phyloP scores from a whole-genome alignment of 2,797 vertebrate species.

The Balearica regulorum region DNA sequence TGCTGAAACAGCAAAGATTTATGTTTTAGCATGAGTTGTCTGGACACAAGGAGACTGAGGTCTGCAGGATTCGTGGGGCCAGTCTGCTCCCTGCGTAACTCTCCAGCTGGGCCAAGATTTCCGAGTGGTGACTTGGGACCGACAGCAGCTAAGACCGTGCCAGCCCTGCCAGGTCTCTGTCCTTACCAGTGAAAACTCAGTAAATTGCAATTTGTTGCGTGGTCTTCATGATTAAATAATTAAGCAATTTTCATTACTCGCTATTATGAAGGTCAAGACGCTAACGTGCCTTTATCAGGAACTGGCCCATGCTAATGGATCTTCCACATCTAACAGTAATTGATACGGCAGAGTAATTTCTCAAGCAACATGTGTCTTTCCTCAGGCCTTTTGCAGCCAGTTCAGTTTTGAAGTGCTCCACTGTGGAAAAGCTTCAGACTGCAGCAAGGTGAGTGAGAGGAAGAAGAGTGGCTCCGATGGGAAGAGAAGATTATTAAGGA shows the following conservation, averaged over 20 bases:
- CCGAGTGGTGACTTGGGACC: background rate
- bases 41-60: background rate
- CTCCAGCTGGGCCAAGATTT: background rate
- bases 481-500: background rate
- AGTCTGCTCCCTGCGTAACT: background rate
- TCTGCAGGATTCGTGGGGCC: background rate
- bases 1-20: background rate
- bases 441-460: background rate
- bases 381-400: background rate
- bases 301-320: background rate
- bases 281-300: background rate
- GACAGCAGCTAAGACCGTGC: background rate
- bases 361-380: background rate
- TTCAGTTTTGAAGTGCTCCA: background rate
- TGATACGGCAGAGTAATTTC: background rate
- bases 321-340: background rate
- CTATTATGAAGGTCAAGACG: constrained; percentile 24
- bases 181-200: background rate
- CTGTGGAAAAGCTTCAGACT: background rate
- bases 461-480: background rate
- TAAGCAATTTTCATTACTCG: background rate
- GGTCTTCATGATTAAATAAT: constrained; percentile 31
- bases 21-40: background rate
- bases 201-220: background rate
- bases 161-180: background rate